Evolutionary conservation across 2,113 vertebrate species (phyloP).

Genomic region (Cepphus grylle): DNA sequence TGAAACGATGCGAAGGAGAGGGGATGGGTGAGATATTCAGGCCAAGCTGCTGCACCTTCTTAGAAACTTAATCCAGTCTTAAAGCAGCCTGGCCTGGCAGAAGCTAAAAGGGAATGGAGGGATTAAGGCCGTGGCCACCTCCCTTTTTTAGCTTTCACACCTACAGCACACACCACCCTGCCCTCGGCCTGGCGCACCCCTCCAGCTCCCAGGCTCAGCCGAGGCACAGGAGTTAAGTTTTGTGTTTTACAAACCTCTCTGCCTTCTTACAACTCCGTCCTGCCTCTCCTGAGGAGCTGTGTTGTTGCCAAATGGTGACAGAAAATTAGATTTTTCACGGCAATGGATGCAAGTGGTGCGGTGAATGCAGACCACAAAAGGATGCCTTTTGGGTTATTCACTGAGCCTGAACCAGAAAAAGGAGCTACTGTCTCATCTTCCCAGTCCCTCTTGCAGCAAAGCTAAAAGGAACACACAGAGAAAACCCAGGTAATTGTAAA

Average conservation of each 20-base stretch:
- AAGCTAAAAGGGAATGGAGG: background rate
- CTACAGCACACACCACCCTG: background rate
- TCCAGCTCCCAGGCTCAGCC: background rate
- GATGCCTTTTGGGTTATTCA: background rate
- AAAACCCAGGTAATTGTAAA: background rate
- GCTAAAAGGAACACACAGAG: background rate
- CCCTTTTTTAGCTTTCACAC: background rate
- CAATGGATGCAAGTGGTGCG: accelerated
- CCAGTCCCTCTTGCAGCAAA: background rate
- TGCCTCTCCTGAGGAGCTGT: background rate
- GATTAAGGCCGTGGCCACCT: background rate
- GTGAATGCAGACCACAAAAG: background rate
- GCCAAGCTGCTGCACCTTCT: constrained; percentile 29
- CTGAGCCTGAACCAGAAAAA: background rate
- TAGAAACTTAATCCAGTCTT: constrained; percentile 44
- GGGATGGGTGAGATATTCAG: background rate
- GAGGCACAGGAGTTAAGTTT: background rate
- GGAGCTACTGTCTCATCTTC: background rate
- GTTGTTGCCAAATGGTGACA: background rate
- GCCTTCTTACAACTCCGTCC: background rate
- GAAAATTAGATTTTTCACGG: background rate
- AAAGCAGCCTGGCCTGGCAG: background rate
- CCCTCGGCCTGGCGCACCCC: background rate
- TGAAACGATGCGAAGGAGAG: background rate
- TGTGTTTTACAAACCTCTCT: background rate